phyloP scores from a whole-genome alignment of 2,888 invertebrate genomes.

The Amphipyra berbera region DNA sequence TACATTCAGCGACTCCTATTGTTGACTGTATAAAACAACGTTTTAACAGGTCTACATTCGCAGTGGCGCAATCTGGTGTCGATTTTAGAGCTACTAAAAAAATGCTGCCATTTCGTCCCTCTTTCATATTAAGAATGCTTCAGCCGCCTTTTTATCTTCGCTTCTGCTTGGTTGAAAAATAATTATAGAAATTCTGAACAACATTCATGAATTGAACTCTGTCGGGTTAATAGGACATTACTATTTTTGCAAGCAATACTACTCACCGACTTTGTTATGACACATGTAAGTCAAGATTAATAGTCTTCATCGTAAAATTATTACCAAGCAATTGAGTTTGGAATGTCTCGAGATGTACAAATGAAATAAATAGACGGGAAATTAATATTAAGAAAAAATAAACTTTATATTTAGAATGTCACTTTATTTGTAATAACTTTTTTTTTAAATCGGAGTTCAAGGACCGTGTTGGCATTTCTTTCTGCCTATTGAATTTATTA shows the following conservation, averaged over 20 bases:
- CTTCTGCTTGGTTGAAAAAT: no score
- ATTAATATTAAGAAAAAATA: slow-evolving; percentile 18
- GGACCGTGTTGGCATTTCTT: slow-evolving; percentile 21
- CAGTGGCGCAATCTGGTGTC: no score
- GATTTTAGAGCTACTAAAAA: no score
- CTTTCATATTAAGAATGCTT: no score
- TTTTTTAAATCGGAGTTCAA: slow-evolving; percentile 36
- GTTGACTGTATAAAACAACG: no score
- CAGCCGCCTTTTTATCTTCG: no score
- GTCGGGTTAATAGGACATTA: slow-evolving; percentile 28
- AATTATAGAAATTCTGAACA: no score
- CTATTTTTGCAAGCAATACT: slow-evolving; percentile 20
- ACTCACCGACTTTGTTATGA: slow-evolving; percentile 31
- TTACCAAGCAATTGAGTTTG: slow-evolving; percentile 13
- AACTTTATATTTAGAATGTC: slow-evolving; percentile 28
- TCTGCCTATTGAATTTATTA: slow-evolving; percentile 4
- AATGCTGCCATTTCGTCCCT: no score
- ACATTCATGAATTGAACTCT: slow-evolving; percentile 11
- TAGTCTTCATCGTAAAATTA: slow-evolving; percentile 29
- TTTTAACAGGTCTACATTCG: no score
- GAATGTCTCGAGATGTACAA: slow-evolving; percentile 24
- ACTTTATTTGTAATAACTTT: slow-evolving; percentile 24
- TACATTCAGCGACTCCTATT: no score
- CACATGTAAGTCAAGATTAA: slow-evolving; percentile 40
- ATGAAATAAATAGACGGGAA: slow-evolving; percentile 9